Conservation (phyloP, 2,797 vertebrate genomes). For the Octomys mimax region DNA sequence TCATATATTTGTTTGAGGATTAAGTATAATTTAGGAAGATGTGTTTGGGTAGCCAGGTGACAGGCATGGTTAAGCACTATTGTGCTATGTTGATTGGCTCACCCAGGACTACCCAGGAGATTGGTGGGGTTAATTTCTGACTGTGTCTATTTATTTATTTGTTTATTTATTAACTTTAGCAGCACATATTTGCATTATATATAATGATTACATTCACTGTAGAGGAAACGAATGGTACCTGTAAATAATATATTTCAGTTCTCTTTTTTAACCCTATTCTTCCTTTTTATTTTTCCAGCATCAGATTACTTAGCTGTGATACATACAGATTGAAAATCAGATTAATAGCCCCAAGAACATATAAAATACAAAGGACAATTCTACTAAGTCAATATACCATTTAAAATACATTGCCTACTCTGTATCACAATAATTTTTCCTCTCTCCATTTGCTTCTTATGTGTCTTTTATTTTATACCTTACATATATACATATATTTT, state of each 20-base stretch:
- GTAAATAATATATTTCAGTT: neutral
- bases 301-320: too few species aligned
- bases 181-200: neutral
- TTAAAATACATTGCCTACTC: too few species aligned
- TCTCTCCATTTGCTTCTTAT: neutral
- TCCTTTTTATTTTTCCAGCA: neutral
- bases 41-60: neutral
- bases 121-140: neutral
- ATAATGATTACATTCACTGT: neutral
- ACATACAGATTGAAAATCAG: too few species aligned
- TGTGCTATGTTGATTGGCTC: neutral
- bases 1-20: neutral
- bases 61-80: neutral
- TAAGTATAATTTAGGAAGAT: neutral
- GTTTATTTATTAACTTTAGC: neutral
- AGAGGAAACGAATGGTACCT: neutral
- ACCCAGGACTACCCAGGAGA: neutral
- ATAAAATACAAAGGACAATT: too few species aligned
- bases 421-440: neutral
- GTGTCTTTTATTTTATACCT: neutral
- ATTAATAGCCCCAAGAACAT: too few species aligned
- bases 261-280: neutral
- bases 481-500: neutral
- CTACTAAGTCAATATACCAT: too few species aligned
- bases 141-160: neutral